A percentile compares a stretch with the other conserved stretches of the same genome.
Conservation (phyloP, 2,113 vertebrate genomes). For the Stictonetta naevosa region DNA sequence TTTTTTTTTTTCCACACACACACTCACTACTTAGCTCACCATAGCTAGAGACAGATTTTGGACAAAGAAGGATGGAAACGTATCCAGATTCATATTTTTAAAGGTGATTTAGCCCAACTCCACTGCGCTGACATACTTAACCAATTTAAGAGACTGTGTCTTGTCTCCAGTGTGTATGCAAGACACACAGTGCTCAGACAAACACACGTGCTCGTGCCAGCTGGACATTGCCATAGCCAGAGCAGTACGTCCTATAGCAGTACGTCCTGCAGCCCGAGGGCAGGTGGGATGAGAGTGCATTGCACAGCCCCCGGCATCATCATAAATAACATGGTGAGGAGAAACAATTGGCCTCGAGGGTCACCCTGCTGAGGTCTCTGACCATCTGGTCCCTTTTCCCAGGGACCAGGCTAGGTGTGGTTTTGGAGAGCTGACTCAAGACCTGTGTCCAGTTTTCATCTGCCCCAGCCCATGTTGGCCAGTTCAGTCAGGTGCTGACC, state of each 20-base stretch:
- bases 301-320: not conserved
- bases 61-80: not conserved
- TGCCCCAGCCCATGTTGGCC: not conserved
- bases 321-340: not conserved
- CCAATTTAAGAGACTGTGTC: not conserved
- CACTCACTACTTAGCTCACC: not conserved
- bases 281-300: not conserved
- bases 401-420: not conserved
- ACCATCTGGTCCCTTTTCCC: not conserved
- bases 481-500: not conserved
- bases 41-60: not conserved
- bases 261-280: accelerated
- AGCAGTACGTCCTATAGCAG: not conserved
- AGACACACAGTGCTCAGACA: too few relatives aligned
- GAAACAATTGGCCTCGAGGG: not conserved
- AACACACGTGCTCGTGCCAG: too few relatives aligned
- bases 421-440: not conserved
- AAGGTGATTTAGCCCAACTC: not conserved
- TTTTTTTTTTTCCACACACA: conserved; percentile 1
- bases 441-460: not conserved
- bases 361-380: not conserved
- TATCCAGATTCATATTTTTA: not conserved
- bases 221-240: too few relatives aligned
- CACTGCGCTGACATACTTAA: not conserved
- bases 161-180: not conserved